Evolutionary conservation across 2,113 vertebrate genomes (phyloP).

Genomic region (Vidua macroura): DNA sequence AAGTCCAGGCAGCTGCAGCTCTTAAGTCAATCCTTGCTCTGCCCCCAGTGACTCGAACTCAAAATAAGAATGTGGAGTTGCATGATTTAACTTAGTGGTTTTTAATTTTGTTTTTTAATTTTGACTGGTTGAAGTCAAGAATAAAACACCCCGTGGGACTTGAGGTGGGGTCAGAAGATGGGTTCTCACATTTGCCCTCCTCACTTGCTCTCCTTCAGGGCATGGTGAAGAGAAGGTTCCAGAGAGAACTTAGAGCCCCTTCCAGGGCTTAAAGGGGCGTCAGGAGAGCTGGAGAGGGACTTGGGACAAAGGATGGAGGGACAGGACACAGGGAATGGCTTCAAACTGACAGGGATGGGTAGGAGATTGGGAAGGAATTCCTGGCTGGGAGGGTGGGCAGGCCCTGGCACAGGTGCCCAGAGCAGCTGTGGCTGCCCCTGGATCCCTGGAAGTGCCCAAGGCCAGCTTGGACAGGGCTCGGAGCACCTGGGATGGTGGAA

Average conservation of each 20-base stretch:
- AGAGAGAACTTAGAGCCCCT: background rate
- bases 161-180: background rate
- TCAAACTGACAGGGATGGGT: accelerated
- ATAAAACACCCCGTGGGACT: background rate
- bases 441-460: background rate
- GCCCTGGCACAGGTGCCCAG: background rate
- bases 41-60: accelerated
- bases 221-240: background rate
- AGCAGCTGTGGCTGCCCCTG: background rate
- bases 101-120: background rate
- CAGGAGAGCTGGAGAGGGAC: background rate
- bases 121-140: background rate
- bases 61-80: background rate
- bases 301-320: background rate
- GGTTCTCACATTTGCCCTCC: background rate
- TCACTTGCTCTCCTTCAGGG: background rate
- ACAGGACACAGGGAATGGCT: background rate
- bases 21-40: background rate
- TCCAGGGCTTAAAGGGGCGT: background rate
- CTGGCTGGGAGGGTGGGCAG: accelerated
- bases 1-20: background rate
- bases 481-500: accelerated
- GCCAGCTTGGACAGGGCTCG: accelerated
- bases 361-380: background rate
- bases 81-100: background rate